Percentiles rank a stretch among this genome's conserved stretches.
Conservation (phyloP, 2,888 invertebrate species). For the Ischnus inquisitorius region DNA sequence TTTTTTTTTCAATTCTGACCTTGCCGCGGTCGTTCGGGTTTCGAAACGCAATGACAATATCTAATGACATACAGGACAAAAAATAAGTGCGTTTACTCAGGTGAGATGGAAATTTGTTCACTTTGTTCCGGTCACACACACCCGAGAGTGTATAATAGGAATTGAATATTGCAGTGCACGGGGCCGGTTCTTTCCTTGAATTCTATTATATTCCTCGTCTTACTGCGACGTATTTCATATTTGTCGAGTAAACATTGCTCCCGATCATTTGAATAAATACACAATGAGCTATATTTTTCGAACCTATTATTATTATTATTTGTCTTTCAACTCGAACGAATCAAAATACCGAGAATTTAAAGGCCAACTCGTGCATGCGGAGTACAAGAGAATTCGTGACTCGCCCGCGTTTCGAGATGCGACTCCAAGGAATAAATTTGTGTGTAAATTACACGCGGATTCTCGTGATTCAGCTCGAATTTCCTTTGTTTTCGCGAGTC, state of each 20-base stretch:
- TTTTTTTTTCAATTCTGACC: conserved; percentile 6
- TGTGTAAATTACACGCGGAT: neutral
- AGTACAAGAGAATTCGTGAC: neutral
- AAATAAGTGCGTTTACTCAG: conserved; percentile 23
- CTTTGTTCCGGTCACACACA: conserved; percentile 7
- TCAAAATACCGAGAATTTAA: conserved; percentile 36
- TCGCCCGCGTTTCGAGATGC: neutral
- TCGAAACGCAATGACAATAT: conserved; percentile 10
- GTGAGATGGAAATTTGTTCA: conserved; percentile 25
- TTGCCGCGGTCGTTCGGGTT: conserved; percentile 9
- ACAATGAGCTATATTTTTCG: conserved; percentile 29
- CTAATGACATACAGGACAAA: neutral
- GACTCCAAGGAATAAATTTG: neutral
- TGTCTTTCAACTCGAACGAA: conserved; percentile 28
- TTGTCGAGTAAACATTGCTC: conserved; percentile 41
- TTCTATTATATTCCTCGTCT: conserved; percentile 23
- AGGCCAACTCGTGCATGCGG: neutral
- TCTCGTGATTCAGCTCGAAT: too few species aligned
- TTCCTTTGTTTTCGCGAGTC: too few species aligned
- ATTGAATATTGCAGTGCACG: neutral
- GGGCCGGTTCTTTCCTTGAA: neutral
- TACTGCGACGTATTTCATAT: conserved; percentile 20
- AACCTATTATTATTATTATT: too few species aligned
- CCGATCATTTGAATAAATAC: conserved; percentile 60
- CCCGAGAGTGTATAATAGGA: neutral